A percentile compares a stretch with the other conserved stretches of the same genome.
Conservation (phyloP, 1,140 invertebrate species). For the Onthophagus taurus region DNA sequence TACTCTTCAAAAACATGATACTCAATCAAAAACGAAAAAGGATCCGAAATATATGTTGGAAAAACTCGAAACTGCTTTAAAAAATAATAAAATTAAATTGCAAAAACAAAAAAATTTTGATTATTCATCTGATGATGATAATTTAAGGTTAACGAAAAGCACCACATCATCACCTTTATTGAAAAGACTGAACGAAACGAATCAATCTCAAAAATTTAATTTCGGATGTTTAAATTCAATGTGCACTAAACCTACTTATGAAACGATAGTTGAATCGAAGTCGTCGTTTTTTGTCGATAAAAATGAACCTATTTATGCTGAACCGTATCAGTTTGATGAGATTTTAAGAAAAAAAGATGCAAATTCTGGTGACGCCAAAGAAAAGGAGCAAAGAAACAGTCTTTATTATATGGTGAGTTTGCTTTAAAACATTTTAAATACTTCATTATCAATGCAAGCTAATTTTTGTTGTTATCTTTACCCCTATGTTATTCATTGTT, state of each 20-base stretch:
- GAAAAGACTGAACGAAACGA: slow-evolving; percentile 1
- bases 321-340: slow-evolving; percentile 35
- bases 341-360: slow-evolving; percentile 9
- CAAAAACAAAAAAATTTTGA: slow-evolving; percentile 2
- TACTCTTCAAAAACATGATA: slow-evolving; percentile 9
- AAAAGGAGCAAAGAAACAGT: slow-evolving; percentile 26
- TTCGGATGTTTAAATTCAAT: slow-evolving; percentile 44
- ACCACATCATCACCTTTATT: background rate
- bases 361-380: slow-evolving; percentile 12
- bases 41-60: slow-evolving; percentile 49
- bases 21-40: slow-evolving; percentile 30
- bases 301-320: slow-evolving; percentile 41
- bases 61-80: slow-evolving; percentile 47
- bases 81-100: slow-evolving; percentile 38
- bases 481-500: too few species aligned
- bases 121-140: slow-evolving; percentile 10
- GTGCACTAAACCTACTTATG: slow-evolving; percentile 39
- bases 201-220: background rate
- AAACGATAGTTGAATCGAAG: slow-evolving; percentile 28
- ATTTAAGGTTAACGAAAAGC: slow-evolving; percentile 6
- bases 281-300: slow-evolving; percentile 32
- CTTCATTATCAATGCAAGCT: too few species aligned
- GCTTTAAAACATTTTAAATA: background rate
- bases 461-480: too few species aligned
- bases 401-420: slow-evolving; percentile 40